A percentile compares a stretch with the other conserved stretches of the same genome.
Conservation (phyloP, 37 sponge, comb jelly and placozoan species). For the Amphimedon queenslandica region DNA sequence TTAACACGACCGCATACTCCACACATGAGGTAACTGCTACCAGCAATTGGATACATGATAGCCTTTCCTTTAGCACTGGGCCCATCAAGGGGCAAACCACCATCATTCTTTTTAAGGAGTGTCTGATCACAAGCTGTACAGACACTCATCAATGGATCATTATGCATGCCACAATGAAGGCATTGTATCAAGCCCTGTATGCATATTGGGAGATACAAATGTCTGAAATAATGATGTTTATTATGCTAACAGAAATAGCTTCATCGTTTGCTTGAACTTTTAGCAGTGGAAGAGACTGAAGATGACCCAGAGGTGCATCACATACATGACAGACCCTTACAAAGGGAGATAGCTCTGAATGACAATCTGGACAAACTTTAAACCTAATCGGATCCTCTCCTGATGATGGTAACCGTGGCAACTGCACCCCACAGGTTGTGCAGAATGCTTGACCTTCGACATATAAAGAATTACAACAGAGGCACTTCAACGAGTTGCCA, state of each 20-base stretch:
- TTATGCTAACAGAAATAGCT: too few relatives aligned
- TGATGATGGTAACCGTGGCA: too few relatives aligned
- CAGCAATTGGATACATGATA: conserved; percentile 25
- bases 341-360: conserved; percentile 15
- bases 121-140: conserved; percentile 79
- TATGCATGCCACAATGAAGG: conserved; percentile 62
- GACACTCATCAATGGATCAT: conserved; percentile 23
- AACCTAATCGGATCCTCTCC: too few relatives aligned
- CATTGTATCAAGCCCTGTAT: too few relatives aligned
- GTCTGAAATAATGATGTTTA: too few relatives aligned
- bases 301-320: conserved; percentile 39
- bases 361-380: conserved; percentile 20
- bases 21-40: conserved; percentile 70
- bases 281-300: conserved; percentile 32
- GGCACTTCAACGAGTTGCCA: too few relatives aligned
- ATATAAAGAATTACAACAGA: too few relatives aligned
- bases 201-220: too few relatives aligned
- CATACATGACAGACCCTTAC: conserved; percentile 50
- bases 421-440: conserved; percentile 57
- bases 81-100: conserved; percentile 1
- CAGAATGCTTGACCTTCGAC: too few relatives aligned
- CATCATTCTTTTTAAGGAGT: not conserved
- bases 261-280: conserved; percentile 7
- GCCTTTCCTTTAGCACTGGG: conserved; percentile 22
- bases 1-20: conserved; percentile 70